Evolutionary conservation across 2,113 vertebrate species (phyloP), one percentile per base, ranked within the genome.

Genomic region (Anoura caudifer): DNA sequence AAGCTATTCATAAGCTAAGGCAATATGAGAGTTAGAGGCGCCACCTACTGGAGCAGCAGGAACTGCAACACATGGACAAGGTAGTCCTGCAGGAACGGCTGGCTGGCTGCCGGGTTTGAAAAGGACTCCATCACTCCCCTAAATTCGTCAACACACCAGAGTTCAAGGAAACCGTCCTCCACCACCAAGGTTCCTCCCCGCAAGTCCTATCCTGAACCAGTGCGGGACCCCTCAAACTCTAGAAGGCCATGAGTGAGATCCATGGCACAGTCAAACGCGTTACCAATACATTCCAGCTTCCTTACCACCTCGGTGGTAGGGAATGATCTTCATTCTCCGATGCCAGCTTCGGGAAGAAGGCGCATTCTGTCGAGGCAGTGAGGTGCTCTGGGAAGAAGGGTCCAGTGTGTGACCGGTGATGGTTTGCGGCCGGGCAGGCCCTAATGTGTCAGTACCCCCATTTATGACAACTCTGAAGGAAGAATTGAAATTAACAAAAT

Each of bases 391-490:
- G 65, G 28, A 67, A 85, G 73, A 91, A 90, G 2, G 33, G 36
- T 31, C 24, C 10, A 87, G 59, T 76, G 59, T 47, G 69, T 82
- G 56, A n/a, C 19, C 77, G 75, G 14, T 52, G 17, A 87, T 36
- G 12, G 5, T 52, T 7, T 50, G 28, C 36, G 65, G n/a, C 54
- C 20, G 99, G 99, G 98, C 99, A 99, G 0, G 99, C 99, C 80
- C 98, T 99, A 97, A 98, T 99, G 97, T 99, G 99, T 98, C 99
- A 99, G 97, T 99, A 99, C 76, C 99, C 99, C 97, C 97, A 98
- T 99, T 96, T 99, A 99, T 97, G 99, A 99, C 96, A 99, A 99
- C 99, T 97, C 98, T 99, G 98, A 99, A 99, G 96, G 99, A 99
- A 97, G 99, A 99, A 97, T 99, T 99, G 98, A 99, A 99, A 98